Conservation (phyloP, 2,888 invertebrate genomes). For the Sisyra terminalis region DNA sequence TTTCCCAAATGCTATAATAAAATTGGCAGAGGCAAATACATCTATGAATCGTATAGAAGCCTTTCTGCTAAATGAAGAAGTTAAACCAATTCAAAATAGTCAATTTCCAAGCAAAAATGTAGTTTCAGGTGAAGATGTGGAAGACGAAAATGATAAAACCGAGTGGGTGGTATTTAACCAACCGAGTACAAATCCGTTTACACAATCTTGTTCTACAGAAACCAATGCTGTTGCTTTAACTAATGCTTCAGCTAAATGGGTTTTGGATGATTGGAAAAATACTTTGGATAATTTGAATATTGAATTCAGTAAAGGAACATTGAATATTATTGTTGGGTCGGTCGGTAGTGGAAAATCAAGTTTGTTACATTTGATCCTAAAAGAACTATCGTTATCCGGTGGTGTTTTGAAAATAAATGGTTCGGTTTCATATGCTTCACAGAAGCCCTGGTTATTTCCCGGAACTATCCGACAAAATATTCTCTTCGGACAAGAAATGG, state of each 20-base stretch:
- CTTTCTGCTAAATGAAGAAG: too few relatives aligned
- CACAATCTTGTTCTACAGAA: too few relatives aligned
- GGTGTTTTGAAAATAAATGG: constrained; percentile 31
- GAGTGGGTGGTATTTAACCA: too few relatives aligned
- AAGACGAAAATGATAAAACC: too few relatives aligned
- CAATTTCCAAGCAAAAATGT: too few relatives aligned
- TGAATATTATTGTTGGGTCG: constrained; percentile 42
- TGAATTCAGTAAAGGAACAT: constrained; percentile 17
- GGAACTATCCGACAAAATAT: constrained; percentile 59
- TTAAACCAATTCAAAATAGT: too few relatives aligned
- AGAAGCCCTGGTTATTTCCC: constrained; percentile 44
- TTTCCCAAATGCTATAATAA: constrained; percentile 37
- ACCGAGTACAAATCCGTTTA: too few relatives aligned
- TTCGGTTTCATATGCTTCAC: constrained; percentile 35
- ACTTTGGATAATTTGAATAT: too few relatives aligned
- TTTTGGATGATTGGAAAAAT: too few relatives aligned
- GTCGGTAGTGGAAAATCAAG: constrained; percentile 49
- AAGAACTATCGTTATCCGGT: constrained; percentile 26
- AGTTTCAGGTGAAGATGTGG: too few relatives aligned
- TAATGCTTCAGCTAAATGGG: too few relatives aligned
- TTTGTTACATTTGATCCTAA: constrained; percentile 26
- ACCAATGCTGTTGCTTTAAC: background rate
- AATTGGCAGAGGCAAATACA: constrained; percentile 11
- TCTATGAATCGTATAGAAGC: too few relatives aligned
- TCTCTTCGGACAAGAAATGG: constrained; percentile 47